Evolutionary conservation across 2,888 invertebrate species (phyloP).

Genomic region (Agrenia bidenticulata): DNA sequence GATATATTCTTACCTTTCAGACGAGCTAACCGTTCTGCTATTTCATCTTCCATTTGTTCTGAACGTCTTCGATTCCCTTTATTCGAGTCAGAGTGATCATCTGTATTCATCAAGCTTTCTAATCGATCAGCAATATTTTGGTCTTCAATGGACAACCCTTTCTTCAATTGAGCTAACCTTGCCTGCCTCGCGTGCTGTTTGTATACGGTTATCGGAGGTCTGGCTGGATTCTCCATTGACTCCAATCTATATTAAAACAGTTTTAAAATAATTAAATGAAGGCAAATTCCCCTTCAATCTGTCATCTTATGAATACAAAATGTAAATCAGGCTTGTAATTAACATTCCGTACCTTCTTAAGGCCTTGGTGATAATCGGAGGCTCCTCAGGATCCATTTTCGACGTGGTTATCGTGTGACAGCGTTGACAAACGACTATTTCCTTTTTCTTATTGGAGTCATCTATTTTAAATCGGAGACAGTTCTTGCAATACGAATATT

Average conservation of each 20-base stretch:
- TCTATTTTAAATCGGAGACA: slow-evolving; percentile 69
- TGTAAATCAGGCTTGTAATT: neutral
- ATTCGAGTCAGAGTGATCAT: neutral
- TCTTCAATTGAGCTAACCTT: slow-evolving; percentile 56
- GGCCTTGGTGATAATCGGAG: slow-evolving; percentile 55
- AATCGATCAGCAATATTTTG: slow-evolving; percentile 68
- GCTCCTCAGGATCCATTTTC: slow-evolving; percentile 28
- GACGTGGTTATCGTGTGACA: slow-evolving; percentile 18
- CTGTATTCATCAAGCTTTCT: slow-evolving; percentile 63
- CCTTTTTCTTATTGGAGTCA: slow-evolving; percentile 16
- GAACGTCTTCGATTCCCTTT: slow-evolving; percentile 27
- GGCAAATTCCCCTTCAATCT: slow-evolving; percentile 1
- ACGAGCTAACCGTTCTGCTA: slow-evolving; percentile 54
- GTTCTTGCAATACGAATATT: slow-evolving; percentile 78
- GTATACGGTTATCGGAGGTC: slow-evolving; percentile 63
- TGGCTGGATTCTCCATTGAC: slow-evolving; percentile 61
- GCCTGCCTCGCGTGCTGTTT: slow-evolving; percentile 55
- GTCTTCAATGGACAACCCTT: slow-evolving; percentile 61
- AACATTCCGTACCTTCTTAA: slow-evolving; percentile 61
- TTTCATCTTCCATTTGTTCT: slow-evolving; percentile 57
- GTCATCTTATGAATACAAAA: too few species aligned
- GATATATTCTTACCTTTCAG: slow-evolving; percentile 62
- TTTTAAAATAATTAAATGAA: neutral
- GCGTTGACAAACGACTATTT: slow-evolving; percentile 20
- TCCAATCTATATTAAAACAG: slow-evolving; percentile 57